Conservation (phyloP, 2,113 vertebrate genomes). For the Paradoxurus hermaphroditus region DNA sequence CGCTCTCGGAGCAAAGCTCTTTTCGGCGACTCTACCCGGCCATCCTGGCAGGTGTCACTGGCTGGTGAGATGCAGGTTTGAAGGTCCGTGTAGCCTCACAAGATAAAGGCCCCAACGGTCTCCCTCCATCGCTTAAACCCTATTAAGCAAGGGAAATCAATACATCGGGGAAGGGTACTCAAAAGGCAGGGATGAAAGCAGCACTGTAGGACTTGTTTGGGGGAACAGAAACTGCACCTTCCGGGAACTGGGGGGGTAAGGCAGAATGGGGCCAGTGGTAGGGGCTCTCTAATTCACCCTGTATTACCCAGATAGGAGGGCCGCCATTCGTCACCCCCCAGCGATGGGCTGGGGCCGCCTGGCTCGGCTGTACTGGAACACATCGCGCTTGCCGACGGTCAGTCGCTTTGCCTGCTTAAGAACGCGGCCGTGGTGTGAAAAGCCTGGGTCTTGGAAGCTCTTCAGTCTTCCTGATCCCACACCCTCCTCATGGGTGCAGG, state of each 20-base stretch:
- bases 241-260: neutral
- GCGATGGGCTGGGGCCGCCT: neutral
- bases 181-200: neutral
- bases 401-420: neutral
- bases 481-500: rapidly evolving
- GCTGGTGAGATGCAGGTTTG: rapidly evolving
- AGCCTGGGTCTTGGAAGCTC: neutral
- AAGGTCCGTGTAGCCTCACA: neutral
- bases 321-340: rapidly evolving
- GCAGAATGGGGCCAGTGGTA: neutral
- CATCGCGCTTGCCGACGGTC: rapidly evolving
- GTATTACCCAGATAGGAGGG: neutral
- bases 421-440: neutral
- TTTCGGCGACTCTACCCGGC: rapidly evolving
- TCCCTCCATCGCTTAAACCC: neutral
- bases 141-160: neutral
- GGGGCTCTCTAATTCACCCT: too few species aligned
- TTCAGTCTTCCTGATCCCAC: rapidly evolving
- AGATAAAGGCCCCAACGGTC: neutral
- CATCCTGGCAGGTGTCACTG: neutral
- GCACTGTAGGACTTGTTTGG: neutral
- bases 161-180: neutral
- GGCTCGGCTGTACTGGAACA: rapidly evolving
- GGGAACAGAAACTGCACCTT: neutral
- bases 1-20: rapidly evolving